Evolutionary conservation across 2,888 invertebrate genomes (phyloP), one percentile per base, ranked within the genome.

Genomic region (Latrodectus hesperus): DNA sequence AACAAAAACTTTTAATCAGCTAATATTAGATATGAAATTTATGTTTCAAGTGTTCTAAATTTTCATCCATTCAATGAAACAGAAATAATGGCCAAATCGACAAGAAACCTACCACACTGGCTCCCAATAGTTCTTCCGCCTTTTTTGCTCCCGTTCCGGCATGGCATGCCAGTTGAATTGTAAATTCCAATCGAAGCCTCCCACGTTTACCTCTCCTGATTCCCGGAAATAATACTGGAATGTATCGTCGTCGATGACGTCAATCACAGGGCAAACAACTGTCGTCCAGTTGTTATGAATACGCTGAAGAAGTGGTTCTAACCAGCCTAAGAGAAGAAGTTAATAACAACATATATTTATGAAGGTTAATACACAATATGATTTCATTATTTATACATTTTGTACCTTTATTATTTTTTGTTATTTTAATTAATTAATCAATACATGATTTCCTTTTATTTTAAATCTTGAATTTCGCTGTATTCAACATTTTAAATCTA

Each of bases 121-220:
- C 92, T 98, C 98, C 8, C 98, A 97, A 0, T 96, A 94, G 92
- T 97, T 96, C 92, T 95, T 94, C 92, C 98, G 96, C 89, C 96
- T 94, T 91, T 96, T 95, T 92, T 95, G 95, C 92, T 98, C 98
- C 84, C 94, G 84, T 14, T 98, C 96, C 0, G 99, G 99, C 84
- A 99, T 97, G 53, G 96, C 95, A 93, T 99, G 99, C 99, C 99
- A 99, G 93, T 98, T 99, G 94, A 99, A 99, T 94, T 95, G 93
- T 71, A 94, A 91, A 91, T 94, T 94, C 94, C 94, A 95, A 91
- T 94, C 94, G 91, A 95, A 95, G 12, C 94, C 94, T 12, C 94
- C 94, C 17, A 94, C 94, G 89, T 93, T 98, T 88, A 98, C 90
- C 17, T 90, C 88, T 9, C 85, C 78, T 12, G 90, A 89, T 60